Percentiles rank a stretch among this genome's conserved stretches.
phyloP scores from a whole-genome alignment of 2,888 invertebrate species.

The Julus scandinavius region DNA sequence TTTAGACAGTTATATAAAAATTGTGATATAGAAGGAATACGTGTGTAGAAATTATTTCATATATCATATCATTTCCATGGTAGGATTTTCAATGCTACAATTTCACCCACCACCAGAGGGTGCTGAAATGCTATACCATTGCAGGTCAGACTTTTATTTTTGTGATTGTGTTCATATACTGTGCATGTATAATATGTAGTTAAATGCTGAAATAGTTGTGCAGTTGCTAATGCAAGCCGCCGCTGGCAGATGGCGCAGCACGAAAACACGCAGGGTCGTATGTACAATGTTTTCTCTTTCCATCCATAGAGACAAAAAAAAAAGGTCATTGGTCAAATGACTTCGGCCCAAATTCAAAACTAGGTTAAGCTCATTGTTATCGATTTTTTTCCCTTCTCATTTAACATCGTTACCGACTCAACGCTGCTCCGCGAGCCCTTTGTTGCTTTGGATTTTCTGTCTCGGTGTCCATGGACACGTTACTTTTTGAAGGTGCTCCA shows the following conservation, averaged over 20 bases:
- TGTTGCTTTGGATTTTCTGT: not conserved
- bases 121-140: too few relatives aligned
- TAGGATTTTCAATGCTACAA: too few relatives aligned
- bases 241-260: not conserved
- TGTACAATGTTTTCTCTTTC: not conserved
- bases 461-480: not conserved
- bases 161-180: too few relatives aligned
- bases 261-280: too few relatives aligned
- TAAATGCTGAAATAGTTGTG: not conserved
- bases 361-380: conserved; percentile 17
- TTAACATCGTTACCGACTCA: not conserved
- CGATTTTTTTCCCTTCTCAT: not conserved
- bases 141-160: too few relatives aligned
- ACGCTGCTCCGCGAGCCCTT: not conserved
- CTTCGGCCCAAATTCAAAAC: conserved; percentile 10
- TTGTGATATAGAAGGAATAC: too few relatives aligned
- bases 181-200: too few relatives aligned
- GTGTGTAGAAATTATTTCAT: too few relatives aligned
- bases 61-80: too few relatives aligned
- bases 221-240: not conserved
- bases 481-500: not conserved
- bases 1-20: too few relatives aligned
- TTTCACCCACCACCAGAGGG: too few relatives aligned
- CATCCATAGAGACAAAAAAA: not conserved
- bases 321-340: conserved; percentile 6